phyloP scores from a whole-genome alignment of 2,113 vertebrate species.

The Prionailurus bengalensis region DNA sequence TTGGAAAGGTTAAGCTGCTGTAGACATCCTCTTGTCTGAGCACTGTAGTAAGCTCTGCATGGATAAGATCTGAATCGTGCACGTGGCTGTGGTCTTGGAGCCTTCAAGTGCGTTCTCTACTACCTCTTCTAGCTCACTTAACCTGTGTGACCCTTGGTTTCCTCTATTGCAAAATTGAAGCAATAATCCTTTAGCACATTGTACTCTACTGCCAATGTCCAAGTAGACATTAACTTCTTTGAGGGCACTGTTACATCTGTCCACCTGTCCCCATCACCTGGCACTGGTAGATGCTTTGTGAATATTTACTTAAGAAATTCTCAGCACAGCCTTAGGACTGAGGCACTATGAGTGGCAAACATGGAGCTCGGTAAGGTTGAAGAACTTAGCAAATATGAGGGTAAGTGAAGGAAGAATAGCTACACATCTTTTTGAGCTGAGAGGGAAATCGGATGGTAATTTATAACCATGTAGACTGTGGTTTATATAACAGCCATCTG shows the following conservation, averaged over 20 bases:
- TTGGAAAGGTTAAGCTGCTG: not conserved
- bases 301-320: not conserved
- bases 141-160: conserved; percentile 2
- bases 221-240: not conserved
- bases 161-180: not conserved
- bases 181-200: not conserved
- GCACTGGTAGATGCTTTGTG: not conserved
- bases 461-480: conserved; percentile 30
- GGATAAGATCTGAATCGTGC: not conserved
- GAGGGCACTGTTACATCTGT: not conserved
- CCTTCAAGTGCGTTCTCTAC: not conserved
- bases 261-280: not conserved
- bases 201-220: not conserved
- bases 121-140: not conserved
- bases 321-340: not conserved
- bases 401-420: not conserved
- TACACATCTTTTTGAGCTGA: conserved; percentile 24
- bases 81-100: rapidly evolving
- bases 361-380: not conserved
- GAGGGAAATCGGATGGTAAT: conserved; percentile 48
- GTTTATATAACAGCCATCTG: conserved; percentile 68
- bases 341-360: not conserved
- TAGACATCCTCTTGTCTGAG: not conserved
- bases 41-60: not conserved
- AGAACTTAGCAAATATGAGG: not conserved